Evolutionary conservation across 2,888 invertebrate species (phyloP), one percentile per base, ranked within the genome.

Genomic region (Clanis bilineata): DNA sequence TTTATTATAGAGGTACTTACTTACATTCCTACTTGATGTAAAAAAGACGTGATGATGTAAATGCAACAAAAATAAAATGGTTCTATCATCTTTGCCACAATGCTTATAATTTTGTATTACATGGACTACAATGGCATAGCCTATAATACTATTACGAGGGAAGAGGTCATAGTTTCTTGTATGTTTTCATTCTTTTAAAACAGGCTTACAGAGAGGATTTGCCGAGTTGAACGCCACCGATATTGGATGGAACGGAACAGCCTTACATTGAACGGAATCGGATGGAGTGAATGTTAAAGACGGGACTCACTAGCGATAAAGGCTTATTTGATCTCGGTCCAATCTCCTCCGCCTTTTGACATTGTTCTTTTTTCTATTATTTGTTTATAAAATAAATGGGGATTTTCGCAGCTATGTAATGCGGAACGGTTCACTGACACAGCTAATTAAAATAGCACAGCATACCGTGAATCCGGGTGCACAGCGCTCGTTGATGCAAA

Each of bases 311-410:
- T 51, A 28, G 5, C 57, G 56, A 59, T 68, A 68, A 68, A 65
- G 64, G 67, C 67, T 70, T 70, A 74, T 71, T 72, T 67, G 70
- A 73, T 71, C 70, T 60, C 63, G 59, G 67, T 68, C 59, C 68
- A 69, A 73, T 74, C 61, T 65, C 60, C 25, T 36, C 22, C 44
- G 41, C 18, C 39, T 12, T 43, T 10, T 3, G 45, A 56, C 55
- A 51, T 58, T 61, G 41, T 43, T 56, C 32, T 51, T 36, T n/a
- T 44, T 51, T 58, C 15, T 45, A 36, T 28, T 45, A 59, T 58
- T 21, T 21, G n/a, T 45, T 15, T 44, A 56, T 59, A 56, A 28
- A 36, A 51, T 51, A 51, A 51, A 51, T 51, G 51, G 28, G 18
- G 28, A 28, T 51, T 51, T 44, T 44, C 23, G 51, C 32, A 51